A percentile compares a stretch with the other conserved stretches of the same genome.
phyloP scores from a whole-genome alignment of 2,888 invertebrate genomes.

The Acrocyrtus sp. region DNA sequence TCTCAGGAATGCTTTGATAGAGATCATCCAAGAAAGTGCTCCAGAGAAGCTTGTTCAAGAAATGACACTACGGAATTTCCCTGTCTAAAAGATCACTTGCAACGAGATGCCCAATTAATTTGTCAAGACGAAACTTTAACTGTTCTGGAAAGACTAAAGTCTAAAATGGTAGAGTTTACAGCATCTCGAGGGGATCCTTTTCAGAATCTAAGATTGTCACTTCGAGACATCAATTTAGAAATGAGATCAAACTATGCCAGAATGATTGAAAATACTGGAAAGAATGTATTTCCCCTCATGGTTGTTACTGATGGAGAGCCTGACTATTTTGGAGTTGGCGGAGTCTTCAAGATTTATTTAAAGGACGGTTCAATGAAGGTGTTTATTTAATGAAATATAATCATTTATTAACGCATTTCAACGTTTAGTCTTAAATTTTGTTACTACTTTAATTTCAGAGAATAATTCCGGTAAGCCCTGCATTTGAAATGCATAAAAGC shows the following conservation, averaged over 20 bases:
- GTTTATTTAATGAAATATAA: background rate
- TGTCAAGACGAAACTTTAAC: slow-evolving; percentile 34
- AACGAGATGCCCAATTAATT: slow-evolving; percentile 14
- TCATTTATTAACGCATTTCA: background rate
- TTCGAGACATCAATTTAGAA: slow-evolving; percentile 29
- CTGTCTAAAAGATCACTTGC: slow-evolving; percentile 23
- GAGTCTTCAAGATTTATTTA: slow-evolving; percentile 32
- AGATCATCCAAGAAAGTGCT: background rate
- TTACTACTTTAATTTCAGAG: slow-evolving; percentile 10
- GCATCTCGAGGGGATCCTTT: slow-evolving; percentile 28
- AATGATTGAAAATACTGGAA: slow-evolving; percentile 27
- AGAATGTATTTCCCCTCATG: slow-evolving; percentile 37
- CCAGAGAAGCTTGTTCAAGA: background rate
- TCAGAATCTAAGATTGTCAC: slow-evolving; percentile 25
- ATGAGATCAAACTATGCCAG: slow-evolving; percentile 33
- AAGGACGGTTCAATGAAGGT: slow-evolving; percentile 35
- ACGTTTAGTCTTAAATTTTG: background rate
- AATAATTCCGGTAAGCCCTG: slow-evolving; percentile 25
- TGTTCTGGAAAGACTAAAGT: background rate
- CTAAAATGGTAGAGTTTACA: slow-evolving; percentile 12
- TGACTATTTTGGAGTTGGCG: slow-evolving; percentile 21
- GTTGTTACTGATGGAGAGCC: slow-evolving; percentile 43
- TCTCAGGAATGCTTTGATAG: background rate
- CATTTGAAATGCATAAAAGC: slow-evolving; percentile 33
- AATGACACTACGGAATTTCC: slow-evolving; percentile 3